A percentile compares a stretch with the other conserved stretches of the same genome.
These are phyloP conservation scores for Physocephala rufipes DNA, from an alignment of 2,888 invertebrate genomes.

Conservation along the genomic window DNA sequence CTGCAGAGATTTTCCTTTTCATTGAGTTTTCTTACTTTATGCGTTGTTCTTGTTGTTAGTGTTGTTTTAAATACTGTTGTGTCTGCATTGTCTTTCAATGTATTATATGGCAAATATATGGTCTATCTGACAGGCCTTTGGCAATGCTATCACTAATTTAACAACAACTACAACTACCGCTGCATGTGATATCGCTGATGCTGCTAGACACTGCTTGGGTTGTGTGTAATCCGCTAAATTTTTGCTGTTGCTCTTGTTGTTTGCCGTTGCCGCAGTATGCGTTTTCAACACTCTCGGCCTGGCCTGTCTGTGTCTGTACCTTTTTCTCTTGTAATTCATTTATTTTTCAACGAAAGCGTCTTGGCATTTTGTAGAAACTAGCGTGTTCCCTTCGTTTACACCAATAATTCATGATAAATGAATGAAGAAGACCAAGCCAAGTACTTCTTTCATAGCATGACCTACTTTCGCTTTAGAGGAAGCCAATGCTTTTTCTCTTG, in stretches of 20 bases:
- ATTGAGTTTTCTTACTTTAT: constrained; percentile 5
- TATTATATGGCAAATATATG: too few species aligned
- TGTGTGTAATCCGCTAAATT: background rate
- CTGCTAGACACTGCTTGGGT: background rate
- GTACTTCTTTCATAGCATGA: too few species aligned
- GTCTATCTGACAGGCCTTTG: too few species aligned
- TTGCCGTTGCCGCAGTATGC: background rate
- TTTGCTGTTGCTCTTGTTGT: constrained; percentile 13
- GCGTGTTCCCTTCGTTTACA: background rate
- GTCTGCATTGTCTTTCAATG: too few species aligned
- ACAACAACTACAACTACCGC: background rate
- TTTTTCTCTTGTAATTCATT: background rate
- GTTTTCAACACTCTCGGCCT: background rate
- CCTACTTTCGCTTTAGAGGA: too few species aligned
- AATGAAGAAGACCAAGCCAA: too few species aligned
- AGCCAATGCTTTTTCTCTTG: too few species aligned
- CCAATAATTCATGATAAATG: background rate
- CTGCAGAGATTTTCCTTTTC: background rate
- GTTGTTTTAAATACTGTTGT: background rate
- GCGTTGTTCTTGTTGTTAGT: background rate
- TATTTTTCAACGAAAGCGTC: background rate
- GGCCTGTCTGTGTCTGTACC: too few species aligned
- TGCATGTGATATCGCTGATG: background rate
- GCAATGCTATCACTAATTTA: too few species aligned
- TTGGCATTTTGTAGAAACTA: background rate